These are phyloP conservation scores for Pammene fasciana DNA, from an alignment of 2,888 invertebrate genomes.

Conservation along the genomic window DNA sequence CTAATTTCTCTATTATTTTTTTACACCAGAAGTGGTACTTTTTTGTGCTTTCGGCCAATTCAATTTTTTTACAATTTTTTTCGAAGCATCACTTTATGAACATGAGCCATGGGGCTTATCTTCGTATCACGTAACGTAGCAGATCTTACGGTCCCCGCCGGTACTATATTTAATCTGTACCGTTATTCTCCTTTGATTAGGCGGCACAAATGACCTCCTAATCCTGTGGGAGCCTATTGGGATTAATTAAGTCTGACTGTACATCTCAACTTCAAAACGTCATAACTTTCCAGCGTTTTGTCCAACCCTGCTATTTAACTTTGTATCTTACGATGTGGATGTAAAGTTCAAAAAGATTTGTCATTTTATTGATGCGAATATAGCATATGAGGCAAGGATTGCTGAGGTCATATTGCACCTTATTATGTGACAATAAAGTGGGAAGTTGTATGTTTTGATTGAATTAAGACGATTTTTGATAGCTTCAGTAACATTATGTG, in stretches of 20 bases:
- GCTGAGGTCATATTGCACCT: neutral
- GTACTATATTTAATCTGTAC: constrained; percentile 1
- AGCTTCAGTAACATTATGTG: neutral
- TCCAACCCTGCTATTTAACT: neutral
- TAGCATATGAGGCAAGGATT: neutral
- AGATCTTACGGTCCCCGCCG: too few species aligned
- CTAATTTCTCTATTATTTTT: too few species aligned
- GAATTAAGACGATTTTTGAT: neutral
- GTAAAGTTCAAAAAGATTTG: neutral
- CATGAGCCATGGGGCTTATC: too few species aligned
- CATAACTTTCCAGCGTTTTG: neutral
- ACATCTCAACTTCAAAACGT: neutral
- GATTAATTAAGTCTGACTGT: constrained; percentile 27
- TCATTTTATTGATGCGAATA: neutral
- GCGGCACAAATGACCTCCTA: constrained; percentile 12
- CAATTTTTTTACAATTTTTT: too few species aligned
- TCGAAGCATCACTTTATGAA: too few species aligned
- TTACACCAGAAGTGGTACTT: too few species aligned
- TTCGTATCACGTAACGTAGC: too few species aligned
- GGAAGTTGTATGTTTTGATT: neutral
- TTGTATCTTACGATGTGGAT: neutral
- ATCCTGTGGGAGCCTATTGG: constrained; percentile 17
- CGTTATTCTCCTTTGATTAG: constrained; percentile 17
- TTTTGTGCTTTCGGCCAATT: too few species aligned
- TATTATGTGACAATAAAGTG: neutral